Base-by-base conservation (phyloP, 2,797 vertebrate genomes). In the Helicolenus hilgendorfi region DNA sequence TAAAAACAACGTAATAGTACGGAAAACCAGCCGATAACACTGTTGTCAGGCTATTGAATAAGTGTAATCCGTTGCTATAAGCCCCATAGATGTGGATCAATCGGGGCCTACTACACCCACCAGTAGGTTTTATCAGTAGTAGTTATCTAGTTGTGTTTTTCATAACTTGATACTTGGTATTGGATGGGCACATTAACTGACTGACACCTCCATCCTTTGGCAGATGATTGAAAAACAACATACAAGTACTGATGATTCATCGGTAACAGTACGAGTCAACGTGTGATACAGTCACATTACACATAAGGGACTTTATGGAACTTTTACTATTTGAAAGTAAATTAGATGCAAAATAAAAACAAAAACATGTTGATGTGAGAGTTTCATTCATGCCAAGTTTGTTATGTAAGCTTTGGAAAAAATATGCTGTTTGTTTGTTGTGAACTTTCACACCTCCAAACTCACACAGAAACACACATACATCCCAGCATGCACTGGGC, bases 351-450 rank as follows among this genome's bases (percentile, higher is more conserved):
- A 72, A 78, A 33, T 22, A 55, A 77, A 78, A 78, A 24, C 62
- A 69, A 49, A 56, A 56, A 62, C 45, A 77, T 26, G 70, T 64
- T 55, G 8, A 22, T 55, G 38, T 64, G 41, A 35, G 60, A 69
- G 9, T 72, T 71, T 85, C 1, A n/a, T 68, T 56, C 1, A 10
- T 53, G 64, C 63, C 31, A 38, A 31, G 53, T 41, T 10, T 60
- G 45, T 78, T 82, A 11, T 65, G 13, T 11, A 38, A 72, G 76
- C 67, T 76, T 72, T 18, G 11, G 29, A 71, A 60, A 31, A 89
- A 84, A 81, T 73, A 72, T 36, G 33, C 33, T 63, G 7, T 68
- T 3, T 7, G 65, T 38, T 72, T 72, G 41, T 45, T 1, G 22
- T 63, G 65, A 49, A 49, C 45, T 72, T 67, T 27, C 26, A 41